Percentiles rank a stretch among this genome's conserved stretches.
Conservation (phyloP, 2,797 vertebrate species). For the Sphenodon punctatus region DNA sequence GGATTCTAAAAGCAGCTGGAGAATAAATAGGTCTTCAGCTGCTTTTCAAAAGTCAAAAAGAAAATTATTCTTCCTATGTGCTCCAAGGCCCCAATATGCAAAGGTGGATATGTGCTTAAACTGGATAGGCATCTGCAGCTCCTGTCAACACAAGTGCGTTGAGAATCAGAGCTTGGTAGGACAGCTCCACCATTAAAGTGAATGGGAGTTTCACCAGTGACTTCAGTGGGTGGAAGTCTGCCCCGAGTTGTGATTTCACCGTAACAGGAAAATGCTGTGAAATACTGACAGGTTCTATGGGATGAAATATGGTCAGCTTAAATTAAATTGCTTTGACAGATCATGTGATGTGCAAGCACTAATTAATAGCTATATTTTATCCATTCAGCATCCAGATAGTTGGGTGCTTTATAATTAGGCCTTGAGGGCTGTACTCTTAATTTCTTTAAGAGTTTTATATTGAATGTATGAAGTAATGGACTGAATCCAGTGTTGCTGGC, state of each 20-base stretch:
- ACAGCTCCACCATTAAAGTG: too few species aligned
- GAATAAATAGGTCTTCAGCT: too few species aligned
- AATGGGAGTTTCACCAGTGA: too few species aligned
- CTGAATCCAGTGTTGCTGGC: background rate
- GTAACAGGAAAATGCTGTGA: background rate
- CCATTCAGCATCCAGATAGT: background rate
- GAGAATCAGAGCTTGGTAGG: too few species aligned
- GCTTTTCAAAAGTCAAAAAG: too few species aligned
- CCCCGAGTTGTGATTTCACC: background rate
- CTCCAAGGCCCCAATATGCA: too few species aligned
- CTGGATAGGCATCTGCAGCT: too few species aligned
- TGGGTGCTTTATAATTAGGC: background rate
- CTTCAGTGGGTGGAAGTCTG: too few species aligned
- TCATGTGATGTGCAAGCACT: background rate
- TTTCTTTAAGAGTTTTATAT: background rate
- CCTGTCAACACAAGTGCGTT: too few species aligned
- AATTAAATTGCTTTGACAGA: background rate
- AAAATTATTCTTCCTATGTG: too few species aligned
- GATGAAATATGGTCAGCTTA: background rate
- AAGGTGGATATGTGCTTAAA: too few species aligned
- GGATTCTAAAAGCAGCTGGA: too few species aligned
- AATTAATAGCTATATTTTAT: background rate
- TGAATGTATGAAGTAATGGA: background rate
- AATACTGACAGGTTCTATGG: background rate
- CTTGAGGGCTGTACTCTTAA: background rate